Conservation (phyloP, 1,140 invertebrate species). For the Bombus balteatus region DNA sequence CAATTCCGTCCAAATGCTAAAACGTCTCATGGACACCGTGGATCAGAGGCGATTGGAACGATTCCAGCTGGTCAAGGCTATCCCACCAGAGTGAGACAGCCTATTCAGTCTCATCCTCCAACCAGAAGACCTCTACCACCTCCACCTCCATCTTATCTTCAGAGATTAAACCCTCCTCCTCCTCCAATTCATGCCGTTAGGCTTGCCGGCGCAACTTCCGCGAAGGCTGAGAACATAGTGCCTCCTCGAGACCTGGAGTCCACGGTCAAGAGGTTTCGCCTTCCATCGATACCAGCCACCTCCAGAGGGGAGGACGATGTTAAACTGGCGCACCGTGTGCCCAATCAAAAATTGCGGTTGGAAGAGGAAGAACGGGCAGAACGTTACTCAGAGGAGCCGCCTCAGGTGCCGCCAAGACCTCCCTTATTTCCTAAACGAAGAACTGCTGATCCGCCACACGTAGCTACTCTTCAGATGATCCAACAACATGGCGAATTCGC, state of each 20-base stretch:
- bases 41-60: slow-evolving; percentile 78
- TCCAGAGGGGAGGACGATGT: slow-evolving; percentile 36
- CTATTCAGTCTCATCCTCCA: slow-evolving; percentile 53
- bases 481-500: slow-evolving; percentile 77
- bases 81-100: slow-evolving; percentile 52
- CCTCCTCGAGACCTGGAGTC: slow-evolving; percentile 35
- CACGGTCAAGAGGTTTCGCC: slow-evolving; percentile 55
- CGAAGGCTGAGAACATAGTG: slow-evolving; percentile 38
- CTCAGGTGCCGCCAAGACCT: slow-evolving; percentile 79
- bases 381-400: slow-evolving; percentile 78
- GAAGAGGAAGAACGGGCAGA: slow-evolving; percentile 75
- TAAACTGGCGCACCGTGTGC: slow-evolving; percentile 13
- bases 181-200: slow-evolving; percentile 71
- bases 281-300: slow-evolving; percentile 4
- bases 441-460: slow-evolving; percentile 70
- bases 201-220: slow-evolving; percentile 33
- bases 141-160: slow-evolving; percentile 69
- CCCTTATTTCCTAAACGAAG: slow-evolving; percentile 77
- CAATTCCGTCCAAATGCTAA: slow-evolving; percentile 88
- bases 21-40: slow-evolving; percentile 82
- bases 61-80: slow-evolving; percentile 71
- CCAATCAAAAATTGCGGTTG: slow-evolving; percentile 64
- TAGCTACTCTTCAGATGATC: slow-evolving; percentile 87
- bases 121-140: slow-evolving; percentile 64
- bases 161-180: slow-evolving; percentile 82